These are phyloP conservation scores for Drosophila willistoni DNA, from an alignment of 1,140 invertebrate species.

Conservation along the genomic window DNA sequence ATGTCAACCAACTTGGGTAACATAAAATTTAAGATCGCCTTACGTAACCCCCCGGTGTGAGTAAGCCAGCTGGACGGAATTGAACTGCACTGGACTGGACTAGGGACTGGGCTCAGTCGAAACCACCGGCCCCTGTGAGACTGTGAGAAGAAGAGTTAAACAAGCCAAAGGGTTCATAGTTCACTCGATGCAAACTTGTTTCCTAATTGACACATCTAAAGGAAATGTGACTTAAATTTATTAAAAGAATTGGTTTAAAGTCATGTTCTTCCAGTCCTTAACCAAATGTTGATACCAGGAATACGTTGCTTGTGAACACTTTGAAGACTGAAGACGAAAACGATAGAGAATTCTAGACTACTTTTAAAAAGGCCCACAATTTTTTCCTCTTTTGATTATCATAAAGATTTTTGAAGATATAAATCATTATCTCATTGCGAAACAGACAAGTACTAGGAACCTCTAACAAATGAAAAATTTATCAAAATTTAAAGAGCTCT, in stretches of 20 bases:
- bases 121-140: neutral
- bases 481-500: too few species aligned
- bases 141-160: neutral
- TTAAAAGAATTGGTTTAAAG: neutral
- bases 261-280: too few species aligned
- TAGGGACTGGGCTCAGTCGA: conserved; percentile 12
- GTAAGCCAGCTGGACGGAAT: conserved; percentile 31
- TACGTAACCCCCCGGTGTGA: conserved; percentile 45
- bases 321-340: too few species aligned
- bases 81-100: conserved; percentile 10
- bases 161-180: neutral
- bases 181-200: neutral
- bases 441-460: too few species aligned
- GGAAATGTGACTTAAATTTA: neutral
- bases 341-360: too few species aligned
- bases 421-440: too few species aligned
- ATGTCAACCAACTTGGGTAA: conserved; percentile 52
- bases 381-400: too few species aligned
- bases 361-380: too few species aligned
- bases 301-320: too few species aligned
- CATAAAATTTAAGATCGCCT: conserved; percentile 47
- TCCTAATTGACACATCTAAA: neutral
- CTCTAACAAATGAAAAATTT: too few species aligned
- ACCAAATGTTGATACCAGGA: too few species aligned
- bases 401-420: too few species aligned